Evolutionary conservation across 2,113 vertebrate genomes (phyloP), one percentile per base, ranked within the genome.

Genomic region (Glaucomys volans): DNA sequence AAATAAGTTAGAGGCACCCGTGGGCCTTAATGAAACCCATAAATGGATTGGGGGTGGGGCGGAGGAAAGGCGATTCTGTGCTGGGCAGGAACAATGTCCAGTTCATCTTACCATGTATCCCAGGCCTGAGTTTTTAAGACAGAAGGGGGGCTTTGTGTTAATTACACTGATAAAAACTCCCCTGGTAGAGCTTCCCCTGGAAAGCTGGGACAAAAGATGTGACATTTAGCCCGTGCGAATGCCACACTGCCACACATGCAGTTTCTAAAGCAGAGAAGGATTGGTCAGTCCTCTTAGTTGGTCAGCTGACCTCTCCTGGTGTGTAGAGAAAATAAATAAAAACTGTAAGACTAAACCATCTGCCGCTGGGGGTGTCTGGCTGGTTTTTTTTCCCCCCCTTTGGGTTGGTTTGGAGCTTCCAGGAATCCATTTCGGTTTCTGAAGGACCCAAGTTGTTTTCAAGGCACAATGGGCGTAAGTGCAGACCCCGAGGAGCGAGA

Each of bases 1-100:
- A 98, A 98, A 97, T 95, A 98, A 97, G 95, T 95, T 95, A 93
- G 50, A 94, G 97, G 84, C 90, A 92, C 95, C 95, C 94, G 44
- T 87, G 96, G 90, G 91, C 84, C 97, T 97, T 91, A 98, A 96
- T 98, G 69, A 85, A 57, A 37, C 94, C 71, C 95, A 86, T 95
- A 97, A 96, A 96, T 94, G 97, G 90, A 76, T 89, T 97, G 96
- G 97, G 87, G 83, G 90, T 47, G 67, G 94, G 74, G 44, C 14
- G 92, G 95, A 86, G 92, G 67, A 50, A 92, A 91, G 82, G 80
- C 66, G 81, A 44, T 98, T 98, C 97, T 97, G 94, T 98, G 91
- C 52, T 91, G 44, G 37, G 90, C 6, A 57, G 76, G 76, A 97
- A 97, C 96, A 96, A 97, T 91, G 96, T 84, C 87, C 93, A 71